Evolutionary conservation across 2,888 invertebrate genomes (phyloP).

Genomic region (Lasioglossum marginatum): DNA sequence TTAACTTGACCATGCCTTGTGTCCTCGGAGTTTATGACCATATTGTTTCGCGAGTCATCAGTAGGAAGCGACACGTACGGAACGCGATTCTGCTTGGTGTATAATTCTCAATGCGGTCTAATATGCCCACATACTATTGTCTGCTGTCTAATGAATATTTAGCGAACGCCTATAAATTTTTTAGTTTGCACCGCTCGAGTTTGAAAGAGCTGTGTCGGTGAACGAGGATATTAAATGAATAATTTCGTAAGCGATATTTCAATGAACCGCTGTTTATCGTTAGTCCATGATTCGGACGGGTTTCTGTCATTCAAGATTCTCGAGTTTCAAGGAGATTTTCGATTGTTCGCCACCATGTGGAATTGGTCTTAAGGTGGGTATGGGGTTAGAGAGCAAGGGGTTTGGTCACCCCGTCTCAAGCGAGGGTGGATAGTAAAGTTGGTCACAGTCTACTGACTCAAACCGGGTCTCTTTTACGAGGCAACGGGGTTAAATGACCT

Average conservation of each 20-base stretch:
- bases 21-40: not conserved
- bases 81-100: not conserved
- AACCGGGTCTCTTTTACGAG: conserved; percentile 76
- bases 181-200: not conserved
- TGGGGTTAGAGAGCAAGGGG: not conserved
- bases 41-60: not conserved
- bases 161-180: not conserved
- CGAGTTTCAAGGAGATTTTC: not conserved
- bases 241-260: not conserved
- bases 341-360: not conserved
- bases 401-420: conserved; percentile 16
- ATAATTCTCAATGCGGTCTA: not conserved
- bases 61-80: not conserved
- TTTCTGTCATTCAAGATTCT: not conserved
- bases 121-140: conserved; percentile 10
- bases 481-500: conserved; percentile 79
- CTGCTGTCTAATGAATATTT: conserved; percentile 10
- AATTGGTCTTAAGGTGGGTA: not conserved
- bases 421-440: conserved; percentile 66
- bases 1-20: not conserved
- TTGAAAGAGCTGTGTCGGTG: not conserved
- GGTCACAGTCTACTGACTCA: conserved; percentile 77
- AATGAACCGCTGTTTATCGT: not conserved
- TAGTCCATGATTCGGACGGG: not conserved
- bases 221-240: not conserved